Conservation (phyloP, 2,888 invertebrate species). For the Leucozona laternaria region DNA sequence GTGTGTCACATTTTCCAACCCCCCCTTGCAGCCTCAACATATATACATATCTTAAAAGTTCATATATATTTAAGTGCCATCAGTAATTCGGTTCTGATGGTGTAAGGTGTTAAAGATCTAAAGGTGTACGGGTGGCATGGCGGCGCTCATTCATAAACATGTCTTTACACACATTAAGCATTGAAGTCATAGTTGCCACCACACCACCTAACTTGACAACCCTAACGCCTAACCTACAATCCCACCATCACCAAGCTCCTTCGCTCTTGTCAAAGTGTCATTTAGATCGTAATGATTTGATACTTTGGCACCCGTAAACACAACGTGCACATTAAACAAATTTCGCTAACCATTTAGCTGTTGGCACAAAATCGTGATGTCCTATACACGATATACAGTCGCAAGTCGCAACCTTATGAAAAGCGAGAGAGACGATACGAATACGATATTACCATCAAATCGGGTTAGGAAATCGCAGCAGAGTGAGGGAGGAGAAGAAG, state of each 20-base stretch:
- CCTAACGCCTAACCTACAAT: background rate
- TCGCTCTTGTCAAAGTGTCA: constrained; percentile 83
- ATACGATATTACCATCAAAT: constrained; percentile 41
- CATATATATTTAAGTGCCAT: constrained; percentile 39
- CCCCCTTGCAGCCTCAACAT: background rate
- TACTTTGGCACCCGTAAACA: constrained; percentile 77
- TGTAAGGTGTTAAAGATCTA: constrained; percentile 16
- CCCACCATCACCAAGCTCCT: constrained; percentile 9
- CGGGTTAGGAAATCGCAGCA: constrained; percentile 54
- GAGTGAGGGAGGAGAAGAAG: constrained; percentile 13
- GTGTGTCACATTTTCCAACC: background rate
- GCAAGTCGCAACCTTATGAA: constrained; percentile 14
- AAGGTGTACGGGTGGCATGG: background rate
- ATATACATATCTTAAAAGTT: background rate
- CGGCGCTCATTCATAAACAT: constrained; percentile 72
- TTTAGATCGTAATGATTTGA: constrained; percentile 84
- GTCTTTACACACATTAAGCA: constrained; percentile 47
- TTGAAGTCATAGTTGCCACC: constrained; percentile 49
- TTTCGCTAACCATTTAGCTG: constrained; percentile 72
- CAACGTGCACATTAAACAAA: constrained; percentile 72
- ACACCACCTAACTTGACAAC: background rate
- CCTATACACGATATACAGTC: constrained; percentile 18
- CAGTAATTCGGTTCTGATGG: constrained; percentile 57
- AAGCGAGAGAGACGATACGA: constrained; percentile 4
- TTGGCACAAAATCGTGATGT: constrained; percentile 55